Conservation (phyloP, 2,797 vertebrate genomes). For the Falco columbarius region DNA sequence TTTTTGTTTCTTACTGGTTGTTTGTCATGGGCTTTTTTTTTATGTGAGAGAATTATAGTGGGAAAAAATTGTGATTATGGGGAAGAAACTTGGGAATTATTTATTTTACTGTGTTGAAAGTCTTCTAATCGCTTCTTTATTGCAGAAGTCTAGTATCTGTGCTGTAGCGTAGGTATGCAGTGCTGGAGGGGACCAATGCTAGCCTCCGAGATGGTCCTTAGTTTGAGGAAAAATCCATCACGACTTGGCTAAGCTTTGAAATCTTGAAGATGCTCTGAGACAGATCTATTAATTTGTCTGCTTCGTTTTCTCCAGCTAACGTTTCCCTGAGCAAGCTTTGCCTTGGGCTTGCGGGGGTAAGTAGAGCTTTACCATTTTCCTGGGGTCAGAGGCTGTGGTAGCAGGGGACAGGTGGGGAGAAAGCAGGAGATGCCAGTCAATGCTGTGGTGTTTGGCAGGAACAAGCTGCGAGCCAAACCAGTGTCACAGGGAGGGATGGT, state of each 20-base stretch:
- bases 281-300: accelerated
- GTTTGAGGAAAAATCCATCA: not conserved
- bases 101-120: not conserved
- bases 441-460: accelerated
- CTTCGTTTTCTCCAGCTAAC: accelerated
- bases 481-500: no score
- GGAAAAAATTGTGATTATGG: accelerated
- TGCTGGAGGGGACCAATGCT: not conserved
- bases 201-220: not conserved
- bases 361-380: not conserved
- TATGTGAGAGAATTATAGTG: not conserved
- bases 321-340: not conserved
- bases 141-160: not conserved
- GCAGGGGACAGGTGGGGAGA: not conserved
- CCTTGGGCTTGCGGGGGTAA: not conserved
- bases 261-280: not conserved
- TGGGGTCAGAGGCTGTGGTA: not conserved
- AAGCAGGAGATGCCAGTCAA: not conserved
- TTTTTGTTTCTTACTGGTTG: not conserved
- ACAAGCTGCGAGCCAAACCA: not conserved
- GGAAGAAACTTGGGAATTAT: not conserved
- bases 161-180: not conserved
- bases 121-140: not conserved
- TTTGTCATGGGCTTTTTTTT: not conserved
- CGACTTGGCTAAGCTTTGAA: not conserved